Conservation (phyloP, 1,140 invertebrate genomes). For the Nephila pilipes region DNA sequence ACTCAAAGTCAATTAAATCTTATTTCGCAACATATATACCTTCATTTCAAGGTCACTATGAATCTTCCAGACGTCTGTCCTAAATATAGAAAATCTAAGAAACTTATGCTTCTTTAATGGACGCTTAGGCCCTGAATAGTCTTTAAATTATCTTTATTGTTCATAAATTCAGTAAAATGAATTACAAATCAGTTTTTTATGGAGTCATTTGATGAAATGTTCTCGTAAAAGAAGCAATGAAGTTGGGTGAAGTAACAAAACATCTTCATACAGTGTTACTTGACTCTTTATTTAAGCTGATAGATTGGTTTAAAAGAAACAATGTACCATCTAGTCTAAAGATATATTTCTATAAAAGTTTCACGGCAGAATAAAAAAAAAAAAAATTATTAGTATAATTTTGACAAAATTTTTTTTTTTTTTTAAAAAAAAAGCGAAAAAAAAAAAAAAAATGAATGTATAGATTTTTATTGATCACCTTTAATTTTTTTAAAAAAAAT, state of each 20-base stretch:
- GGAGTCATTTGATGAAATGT: conserved; percentile 13
- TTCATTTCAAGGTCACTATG: not conserved
- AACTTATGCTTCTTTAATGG: conserved; percentile 17
- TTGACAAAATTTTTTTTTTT: no score
- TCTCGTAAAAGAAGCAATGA: conserved; percentile 14
- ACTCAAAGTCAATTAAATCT: no score
- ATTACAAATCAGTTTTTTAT: conserved; percentile 24
- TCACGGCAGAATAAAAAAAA: no score
- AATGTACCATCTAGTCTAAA: no score
- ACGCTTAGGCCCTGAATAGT: not conserved
- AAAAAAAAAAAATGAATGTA: no score
- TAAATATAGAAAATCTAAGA: not conserved
- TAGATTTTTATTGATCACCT: no score
- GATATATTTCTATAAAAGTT: no score
- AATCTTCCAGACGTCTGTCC: not conserved
- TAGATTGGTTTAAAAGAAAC: no score
- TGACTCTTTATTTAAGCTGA: no score
- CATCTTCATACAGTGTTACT: not conserved
- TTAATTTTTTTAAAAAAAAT: no score
- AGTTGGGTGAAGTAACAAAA: not conserved
- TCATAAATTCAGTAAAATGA: conserved; percentile 11
- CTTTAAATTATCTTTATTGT: conserved; percentile 36
- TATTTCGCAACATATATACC: not conserved
- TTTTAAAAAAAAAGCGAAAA: no score
- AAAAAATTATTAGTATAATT: no score